Conservation (phyloP, 2,888 invertebrate species). For the Trachelus tabidus region DNA sequence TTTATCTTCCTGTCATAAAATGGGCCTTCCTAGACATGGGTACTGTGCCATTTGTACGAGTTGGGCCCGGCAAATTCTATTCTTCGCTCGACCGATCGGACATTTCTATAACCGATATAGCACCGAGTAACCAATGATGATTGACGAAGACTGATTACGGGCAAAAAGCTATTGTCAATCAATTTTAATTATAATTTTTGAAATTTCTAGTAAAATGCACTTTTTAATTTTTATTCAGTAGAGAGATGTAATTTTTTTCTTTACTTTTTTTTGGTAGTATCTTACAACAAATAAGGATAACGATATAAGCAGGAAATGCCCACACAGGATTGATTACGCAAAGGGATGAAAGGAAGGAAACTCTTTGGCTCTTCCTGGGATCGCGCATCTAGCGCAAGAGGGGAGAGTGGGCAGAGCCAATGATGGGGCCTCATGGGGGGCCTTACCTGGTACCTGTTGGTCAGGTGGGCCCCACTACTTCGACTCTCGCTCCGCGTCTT, state of each 20-base stretch:
- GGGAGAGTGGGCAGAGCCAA: conserved; percentile 56
- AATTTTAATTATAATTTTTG: not conserved
- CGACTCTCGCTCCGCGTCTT: not conserved
- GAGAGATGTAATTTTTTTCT: not conserved
- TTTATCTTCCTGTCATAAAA: not conserved
- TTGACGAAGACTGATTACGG: not conserved
- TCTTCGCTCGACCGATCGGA: not conserved
- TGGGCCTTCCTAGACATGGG: not conserved
- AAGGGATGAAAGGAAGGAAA: conserved; percentile 29
- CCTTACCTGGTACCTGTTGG: conserved; percentile 56
- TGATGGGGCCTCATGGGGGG: conserved; percentile 52
- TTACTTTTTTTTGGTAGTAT: not conserved
- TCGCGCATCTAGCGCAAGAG: conserved; percentile 15
- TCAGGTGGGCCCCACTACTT: conserved; percentile 54
- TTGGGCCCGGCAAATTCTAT: not conserved
- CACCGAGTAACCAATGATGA: not conserved
- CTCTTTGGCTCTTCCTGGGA: conserved; percentile 35
- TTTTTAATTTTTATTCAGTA: not conserved
- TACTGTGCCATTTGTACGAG: not conserved
- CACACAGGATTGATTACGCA: not conserved
- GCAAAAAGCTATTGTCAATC: not conserved
- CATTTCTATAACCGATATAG: not conserved
- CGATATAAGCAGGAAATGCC: not conserved
- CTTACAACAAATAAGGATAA: not conserved
- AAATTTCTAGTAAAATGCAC: not conserved